A percentile compares a stretch with the other conserved stretches of the same genome.
phyloP scores from a whole-genome alignment of 2,888 invertebrate species.

The Brachyptera risi region DNA sequence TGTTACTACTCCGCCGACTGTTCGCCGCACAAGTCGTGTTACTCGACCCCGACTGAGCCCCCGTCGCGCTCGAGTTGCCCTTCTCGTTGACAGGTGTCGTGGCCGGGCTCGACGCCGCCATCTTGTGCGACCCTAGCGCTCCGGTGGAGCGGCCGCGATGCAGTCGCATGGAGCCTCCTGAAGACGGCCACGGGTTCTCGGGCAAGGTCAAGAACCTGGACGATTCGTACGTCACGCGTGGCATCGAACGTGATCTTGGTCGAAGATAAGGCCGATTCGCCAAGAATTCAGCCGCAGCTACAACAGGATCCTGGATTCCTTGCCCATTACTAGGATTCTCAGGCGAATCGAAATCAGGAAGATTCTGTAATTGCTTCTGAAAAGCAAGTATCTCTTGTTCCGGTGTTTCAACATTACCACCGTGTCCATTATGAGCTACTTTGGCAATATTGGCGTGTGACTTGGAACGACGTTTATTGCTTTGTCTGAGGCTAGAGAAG shows the following conservation, averaged over 20 bases:
- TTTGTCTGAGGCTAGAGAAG: conserved; percentile 40
- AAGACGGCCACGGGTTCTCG: conserved; percentile 38
- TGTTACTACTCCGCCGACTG: conserved; percentile 42
- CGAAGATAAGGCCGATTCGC: conserved; percentile 40
- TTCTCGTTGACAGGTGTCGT: conserved; percentile 26
- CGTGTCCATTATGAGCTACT: background rate
- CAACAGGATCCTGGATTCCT: conserved; percentile 35
- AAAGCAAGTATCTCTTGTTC: conserved; percentile 53
- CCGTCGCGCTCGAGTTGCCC: conserved; percentile 21
- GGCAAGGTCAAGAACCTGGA: conserved; percentile 42
- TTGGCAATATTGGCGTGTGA: conserved; percentile 42
- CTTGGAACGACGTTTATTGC: conserved; percentile 40
- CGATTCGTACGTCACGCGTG: conserved; percentile 45
- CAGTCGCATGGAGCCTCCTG: conserved; percentile 36
- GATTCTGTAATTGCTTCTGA: conserved; percentile 54
- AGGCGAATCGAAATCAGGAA: conserved; percentile 48
- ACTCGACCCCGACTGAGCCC: conserved; percentile 22
- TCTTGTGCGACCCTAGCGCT: conserved; percentile 38
- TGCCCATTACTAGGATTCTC: conserved; percentile 39
- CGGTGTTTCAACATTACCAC: conserved; percentile 40
- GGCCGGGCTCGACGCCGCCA: conserved; percentile 22
- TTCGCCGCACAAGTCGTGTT: conserved; percentile 29
- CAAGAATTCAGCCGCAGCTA: conserved; percentile 37
- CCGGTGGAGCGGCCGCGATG: conserved; percentile 41
- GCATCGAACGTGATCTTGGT: conserved; percentile 47